phyloP scores from a whole-genome alignment of 2,113 vertebrate genomes.

The Pseudorasbora parva region DNA sequence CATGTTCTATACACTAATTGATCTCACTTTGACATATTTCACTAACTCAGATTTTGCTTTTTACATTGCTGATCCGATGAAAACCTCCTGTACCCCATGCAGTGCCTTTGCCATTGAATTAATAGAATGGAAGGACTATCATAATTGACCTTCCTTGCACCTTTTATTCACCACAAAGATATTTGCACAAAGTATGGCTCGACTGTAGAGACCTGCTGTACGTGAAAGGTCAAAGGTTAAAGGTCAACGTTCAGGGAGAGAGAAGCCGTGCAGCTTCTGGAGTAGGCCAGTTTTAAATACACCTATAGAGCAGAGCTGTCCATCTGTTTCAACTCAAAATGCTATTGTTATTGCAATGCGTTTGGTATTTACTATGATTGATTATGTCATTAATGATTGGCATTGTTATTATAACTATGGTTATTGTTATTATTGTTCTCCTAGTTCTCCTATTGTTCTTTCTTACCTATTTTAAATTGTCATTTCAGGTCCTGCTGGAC shows the following conservation, averaged over 20 bases:
- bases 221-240: conserved; percentile 19
- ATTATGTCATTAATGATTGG: conserved; percentile 60
- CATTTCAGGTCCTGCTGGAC: conserved; percentile 82
- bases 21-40: conserved; percentile 44
- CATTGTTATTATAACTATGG: conserved; percentile 74
- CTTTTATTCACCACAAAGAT: conserved; percentile 29
- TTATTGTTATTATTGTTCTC: conserved; percentile 80
- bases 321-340: conserved; percentile 67
- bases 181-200: conserved; percentile 41
- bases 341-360: conserved; percentile 64
- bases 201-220: conserved; percentile 42
- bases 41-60: conserved; percentile 31
- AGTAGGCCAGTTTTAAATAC: conserved; percentile 43
- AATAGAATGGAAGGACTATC: neutral
- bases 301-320: conserved; percentile 55
- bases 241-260: conserved; percentile 45
- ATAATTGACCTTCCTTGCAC: conserved; percentile 7
- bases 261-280: conserved; percentile 35
- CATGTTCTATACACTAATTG: conserved; percentile 23
- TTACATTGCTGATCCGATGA: neutral
- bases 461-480: conserved; percentile 66
- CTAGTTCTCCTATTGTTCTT: too few species aligned
- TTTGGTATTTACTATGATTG: conserved; percentile 56
- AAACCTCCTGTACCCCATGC: neutral
- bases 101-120: conserved; percentile 5